Evolutionary conservation across 2,113 vertebrate genomes (phyloP), one percentile per base, ranked within the genome.

Genomic region (Argyrosomus japonicus): DNA sequence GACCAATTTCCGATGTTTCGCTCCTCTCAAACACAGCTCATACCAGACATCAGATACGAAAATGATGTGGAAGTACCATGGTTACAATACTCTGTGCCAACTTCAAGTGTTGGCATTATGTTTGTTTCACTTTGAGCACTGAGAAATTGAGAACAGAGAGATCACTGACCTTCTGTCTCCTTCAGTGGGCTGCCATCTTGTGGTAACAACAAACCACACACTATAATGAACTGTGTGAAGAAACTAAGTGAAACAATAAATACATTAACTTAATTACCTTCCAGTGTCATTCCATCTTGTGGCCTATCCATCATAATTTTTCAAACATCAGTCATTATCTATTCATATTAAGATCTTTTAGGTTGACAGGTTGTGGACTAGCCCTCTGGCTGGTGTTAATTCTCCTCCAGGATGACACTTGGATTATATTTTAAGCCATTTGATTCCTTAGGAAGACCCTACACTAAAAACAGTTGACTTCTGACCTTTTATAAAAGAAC

Each of bases 151-250:
- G 51, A 76, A 36, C 3, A 29, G 8, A 15, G 1, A 56, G 1
- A 64, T 23, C 40, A 23, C 13, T 8, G 15, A 27, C 1, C 19
- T 3, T 15, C 25, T 40, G 23, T 57, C 51, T 47, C 14, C 48
- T 65, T 76, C 45, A 57, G n/a, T 53, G 18, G 10, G 19, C 67
- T 85, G 85, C 87, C 91, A 89, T 83, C 91, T 89, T 65, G 79
- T 92, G 91, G 89, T 64, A 4, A 72, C 76, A 68, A 36, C 2
- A 67, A 47, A 27, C 11, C 23, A 60, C 11, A 18, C 14, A 40
- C 32, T 32, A 6, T 11, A 57, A 58, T 17, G 23, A 62, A 32
- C 14, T 47, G 27, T 10, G 27, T 15, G 21, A 54, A 43, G 6
- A 75, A 7, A 23, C 48, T 0, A 11, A 57, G n/a, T n/a, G 6